Evolutionary conservation across 2,888 invertebrate species (phyloP).

Genomic region (Cephonodes hylas): DNA sequence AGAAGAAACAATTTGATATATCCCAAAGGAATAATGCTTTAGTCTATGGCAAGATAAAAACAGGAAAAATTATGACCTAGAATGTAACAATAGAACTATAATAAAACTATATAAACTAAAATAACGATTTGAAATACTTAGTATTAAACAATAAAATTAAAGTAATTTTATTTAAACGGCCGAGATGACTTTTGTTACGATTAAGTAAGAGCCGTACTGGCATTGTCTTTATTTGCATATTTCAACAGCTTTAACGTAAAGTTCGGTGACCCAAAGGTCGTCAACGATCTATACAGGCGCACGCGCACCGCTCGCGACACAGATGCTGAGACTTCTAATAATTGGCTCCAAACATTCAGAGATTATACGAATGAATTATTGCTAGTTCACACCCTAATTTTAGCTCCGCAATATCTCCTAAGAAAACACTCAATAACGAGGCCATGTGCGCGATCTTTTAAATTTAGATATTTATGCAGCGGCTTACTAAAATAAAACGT

Average conservation of each 20-base stretch:
- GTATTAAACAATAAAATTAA: not conserved
- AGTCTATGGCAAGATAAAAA: no score
- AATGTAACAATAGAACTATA: no score
- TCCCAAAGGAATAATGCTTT: no score
- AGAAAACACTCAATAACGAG: constrained; percentile 41
- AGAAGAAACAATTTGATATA: no score
- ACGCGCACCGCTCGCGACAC: constrained; percentile 41
- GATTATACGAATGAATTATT: constrained; percentile 46
- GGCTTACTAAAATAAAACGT: constrained; percentile 47
- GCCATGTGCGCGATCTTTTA: constrained; percentile 61
- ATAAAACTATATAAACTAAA: no score
- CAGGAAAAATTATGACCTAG: no score
- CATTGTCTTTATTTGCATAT: constrained; percentile 19
- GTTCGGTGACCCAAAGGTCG: constrained; percentile 57
- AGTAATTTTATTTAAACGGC: not conserved
- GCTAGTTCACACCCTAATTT: constrained; percentile 35
- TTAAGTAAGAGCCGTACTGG: constrained; percentile 2
- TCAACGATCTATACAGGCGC: constrained; percentile 44
- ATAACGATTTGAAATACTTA: no score
- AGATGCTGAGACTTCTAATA: constrained; percentile 6
- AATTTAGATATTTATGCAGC: constrained; percentile 50
- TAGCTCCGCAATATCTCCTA: constrained; percentile 39
- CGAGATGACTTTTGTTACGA: not conserved
- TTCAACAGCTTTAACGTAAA: constrained; percentile 27
- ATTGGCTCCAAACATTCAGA: constrained; percentile 29